These are phyloP conservation scores for Caenorhabditis auriculariae DNA, from an alignment of 2,888 invertebrate species.

Conservation along the genomic window DNA sequence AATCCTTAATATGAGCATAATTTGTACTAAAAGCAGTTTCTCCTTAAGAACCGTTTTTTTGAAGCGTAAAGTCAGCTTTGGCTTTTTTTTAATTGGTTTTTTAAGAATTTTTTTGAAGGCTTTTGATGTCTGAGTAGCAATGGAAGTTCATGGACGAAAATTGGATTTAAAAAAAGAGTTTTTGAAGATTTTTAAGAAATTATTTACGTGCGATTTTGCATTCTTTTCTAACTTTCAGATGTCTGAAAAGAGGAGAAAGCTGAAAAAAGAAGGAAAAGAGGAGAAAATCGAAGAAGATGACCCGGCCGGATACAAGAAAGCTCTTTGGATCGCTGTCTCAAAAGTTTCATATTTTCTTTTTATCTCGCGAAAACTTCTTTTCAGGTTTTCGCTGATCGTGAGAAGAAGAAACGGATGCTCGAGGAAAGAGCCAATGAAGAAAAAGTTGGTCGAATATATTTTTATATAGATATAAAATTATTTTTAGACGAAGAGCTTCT, in stretches of 20 bases:
- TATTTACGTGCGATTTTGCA: too few relatives aligned
- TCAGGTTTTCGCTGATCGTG: conserved; percentile 90
- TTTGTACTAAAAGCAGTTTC: too few relatives aligned
- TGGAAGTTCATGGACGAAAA: background rate
- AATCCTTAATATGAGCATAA: too few relatives aligned
- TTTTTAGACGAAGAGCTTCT: conserved; percentile 73
- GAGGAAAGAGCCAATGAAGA: conserved; percentile 89
- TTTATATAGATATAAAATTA: background rate
- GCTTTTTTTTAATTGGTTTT: too few relatives aligned
- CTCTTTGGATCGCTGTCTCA: conserved; percentile 52
- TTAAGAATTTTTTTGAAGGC: too few relatives aligned
- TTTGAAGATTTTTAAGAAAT: conserved; percentile 39
- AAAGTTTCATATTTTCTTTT: conserved; percentile 81
- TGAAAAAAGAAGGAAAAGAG: conserved; percentile 77
- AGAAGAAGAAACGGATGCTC: conserved; percentile 81
- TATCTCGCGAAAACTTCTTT: too few relatives aligned
- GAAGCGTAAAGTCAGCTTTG: too few relatives aligned
- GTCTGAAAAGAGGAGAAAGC: conserved; percentile 87
- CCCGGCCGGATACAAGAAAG: conserved; percentile 55
- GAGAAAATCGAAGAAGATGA: conserved; percentile 60
- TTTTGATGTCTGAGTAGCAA: background rate
- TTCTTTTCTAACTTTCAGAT: conserved; percentile 71
- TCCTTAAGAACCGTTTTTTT: too few relatives aligned
- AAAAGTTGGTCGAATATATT: conserved; percentile 62
- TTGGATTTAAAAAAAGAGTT: background rate